Conservation (phyloP, 2,888 invertebrate genomes). For the Thelaira solivaga region DNA sequence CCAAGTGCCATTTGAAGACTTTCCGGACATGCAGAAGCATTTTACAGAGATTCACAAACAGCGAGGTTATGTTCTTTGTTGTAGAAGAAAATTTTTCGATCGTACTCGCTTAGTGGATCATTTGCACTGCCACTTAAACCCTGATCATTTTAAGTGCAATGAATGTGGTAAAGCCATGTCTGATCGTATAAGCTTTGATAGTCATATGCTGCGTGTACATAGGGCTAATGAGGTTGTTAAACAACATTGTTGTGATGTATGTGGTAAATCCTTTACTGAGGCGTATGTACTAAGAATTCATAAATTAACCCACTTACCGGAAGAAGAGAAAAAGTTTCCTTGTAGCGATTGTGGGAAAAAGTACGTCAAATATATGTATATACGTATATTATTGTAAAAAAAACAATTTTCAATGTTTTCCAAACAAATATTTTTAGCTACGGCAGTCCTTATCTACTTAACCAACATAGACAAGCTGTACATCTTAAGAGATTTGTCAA, state of each 20-base stretch:
- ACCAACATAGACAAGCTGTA: conserved; percentile 36
- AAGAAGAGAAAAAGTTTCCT: conserved; percentile 72
- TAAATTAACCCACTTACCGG: conserved; percentile 73
- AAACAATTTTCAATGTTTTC: not conserved
- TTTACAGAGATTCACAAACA: conserved; percentile 61
- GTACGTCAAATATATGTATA: conserved; percentile 63
- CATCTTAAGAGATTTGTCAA: conserved; percentile 49
- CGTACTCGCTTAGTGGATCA: conserved; percentile 74
- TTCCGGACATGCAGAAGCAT: conserved; percentile 51
- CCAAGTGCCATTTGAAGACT: conserved; percentile 21
- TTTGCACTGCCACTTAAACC: conserved; percentile 74
- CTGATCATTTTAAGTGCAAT: conserved; percentile 74
- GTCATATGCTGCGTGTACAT: conserved; percentile 68
- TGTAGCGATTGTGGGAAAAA: conserved; percentile 75
- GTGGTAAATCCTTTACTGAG: conserved; percentile 67
- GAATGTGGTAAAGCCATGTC: conserved; percentile 71
- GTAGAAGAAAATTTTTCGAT: conserved; percentile 74
- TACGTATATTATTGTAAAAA: not conserved
- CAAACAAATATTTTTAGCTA: conserved; percentile 31
- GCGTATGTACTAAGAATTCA: conserved; percentile 73
- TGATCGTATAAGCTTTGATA: conserved; percentile 68
- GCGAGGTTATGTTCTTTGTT: conserved; percentile 73
- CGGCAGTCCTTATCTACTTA: conserved; percentile 21
- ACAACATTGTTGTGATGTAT: conserved; percentile 67
- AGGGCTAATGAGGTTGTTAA: conserved; percentile 68